These are phyloP conservation scores for Pararge aegeria DNA, from an alignment of 1,140 invertebrate genomes.

Conservation along the genomic window DNA sequence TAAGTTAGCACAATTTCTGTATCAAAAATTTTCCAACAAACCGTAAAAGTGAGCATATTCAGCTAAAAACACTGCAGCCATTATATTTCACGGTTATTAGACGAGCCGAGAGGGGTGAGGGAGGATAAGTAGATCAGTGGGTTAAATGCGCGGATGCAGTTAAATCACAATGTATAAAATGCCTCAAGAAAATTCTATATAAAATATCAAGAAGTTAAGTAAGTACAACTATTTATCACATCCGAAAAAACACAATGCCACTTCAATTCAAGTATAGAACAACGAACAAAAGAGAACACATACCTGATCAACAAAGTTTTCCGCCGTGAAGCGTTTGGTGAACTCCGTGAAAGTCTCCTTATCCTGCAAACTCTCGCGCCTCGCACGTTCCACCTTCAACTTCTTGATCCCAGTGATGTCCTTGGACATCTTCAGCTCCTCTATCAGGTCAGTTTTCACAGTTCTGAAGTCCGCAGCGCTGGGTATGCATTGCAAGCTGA, in stretches of 20 bases:
- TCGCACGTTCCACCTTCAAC: slow-evolving; percentile 91
- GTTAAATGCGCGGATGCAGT: slow-evolving; percentile 49
- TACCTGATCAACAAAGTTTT: slow-evolving; percentile 94
- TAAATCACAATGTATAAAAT: slow-evolving; percentile 22
- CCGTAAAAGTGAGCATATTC: slow-evolving; percentile 36
- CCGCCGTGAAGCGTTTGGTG: slow-evolving; percentile 90
- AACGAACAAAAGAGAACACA: slow-evolving; percentile 43
- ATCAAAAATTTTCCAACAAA: slow-evolving; percentile 29
- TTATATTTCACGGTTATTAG: slow-evolving; percentile 57
- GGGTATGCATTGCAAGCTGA: slow-evolving; percentile 85
- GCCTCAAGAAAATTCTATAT: not conserved
- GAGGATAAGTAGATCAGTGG: slow-evolving; percentile 62
- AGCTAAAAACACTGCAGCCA: slow-evolving; percentile 47
- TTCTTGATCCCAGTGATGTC: slow-evolving; percentile 95
- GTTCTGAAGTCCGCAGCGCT: slow-evolving; percentile 85
- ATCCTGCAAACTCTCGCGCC: slow-evolving; percentile 88
- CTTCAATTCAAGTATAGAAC: slow-evolving; percentile 14
- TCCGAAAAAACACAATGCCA: slow-evolving; percentile 18
- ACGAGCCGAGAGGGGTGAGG: slow-evolving; percentile 23
- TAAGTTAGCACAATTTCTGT: slow-evolving; percentile 1
- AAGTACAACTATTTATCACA: not conserved
- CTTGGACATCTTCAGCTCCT: slow-evolving; percentile 93
- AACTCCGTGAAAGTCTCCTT: slow-evolving; percentile 91
- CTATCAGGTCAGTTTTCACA: slow-evolving; percentile 92
- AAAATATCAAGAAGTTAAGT: not conserved